phyloP scores from a whole-genome alignment of 2,113 vertebrate genomes.

The Acrocephalus kingi region DNA sequence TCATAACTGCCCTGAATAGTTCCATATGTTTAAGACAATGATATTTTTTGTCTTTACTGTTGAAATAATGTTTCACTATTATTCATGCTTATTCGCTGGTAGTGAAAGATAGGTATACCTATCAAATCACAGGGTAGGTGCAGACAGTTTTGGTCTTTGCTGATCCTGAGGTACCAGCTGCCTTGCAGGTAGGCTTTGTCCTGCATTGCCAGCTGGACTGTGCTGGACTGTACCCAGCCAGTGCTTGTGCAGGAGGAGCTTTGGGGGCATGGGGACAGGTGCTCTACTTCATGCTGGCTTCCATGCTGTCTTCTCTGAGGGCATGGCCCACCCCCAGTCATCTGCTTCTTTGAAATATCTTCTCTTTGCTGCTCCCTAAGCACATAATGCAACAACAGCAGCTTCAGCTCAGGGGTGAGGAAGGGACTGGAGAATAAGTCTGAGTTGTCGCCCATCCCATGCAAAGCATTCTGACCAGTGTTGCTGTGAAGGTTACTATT shows the following conservation, averaged over 20 bases:
- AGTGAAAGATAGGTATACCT: neutral
- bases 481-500: neutral
- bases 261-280: fast-evolving
- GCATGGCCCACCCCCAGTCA: fast-evolving
- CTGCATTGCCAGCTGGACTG: fast-evolving
- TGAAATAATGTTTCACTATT: neutral
- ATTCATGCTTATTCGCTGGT: neutral
- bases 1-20: neutral
- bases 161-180: neutral
- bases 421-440: neutral
- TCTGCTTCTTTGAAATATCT: neutral
- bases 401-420: neutral
- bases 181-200: neutral
- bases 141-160: neutral
- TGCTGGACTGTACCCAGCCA: fast-evolving
- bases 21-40: neutral
- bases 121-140: neutral
- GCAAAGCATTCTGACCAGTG: neutral
- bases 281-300: neutral
- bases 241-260: neutral
- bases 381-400: neutral
- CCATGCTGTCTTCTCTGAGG: fast-evolving
- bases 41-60: neutral
- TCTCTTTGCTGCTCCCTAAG: neutral
- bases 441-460: neutral